Conservation (phyloP, 2,888 invertebrate species). For the Platerodrilus igneus region DNA sequence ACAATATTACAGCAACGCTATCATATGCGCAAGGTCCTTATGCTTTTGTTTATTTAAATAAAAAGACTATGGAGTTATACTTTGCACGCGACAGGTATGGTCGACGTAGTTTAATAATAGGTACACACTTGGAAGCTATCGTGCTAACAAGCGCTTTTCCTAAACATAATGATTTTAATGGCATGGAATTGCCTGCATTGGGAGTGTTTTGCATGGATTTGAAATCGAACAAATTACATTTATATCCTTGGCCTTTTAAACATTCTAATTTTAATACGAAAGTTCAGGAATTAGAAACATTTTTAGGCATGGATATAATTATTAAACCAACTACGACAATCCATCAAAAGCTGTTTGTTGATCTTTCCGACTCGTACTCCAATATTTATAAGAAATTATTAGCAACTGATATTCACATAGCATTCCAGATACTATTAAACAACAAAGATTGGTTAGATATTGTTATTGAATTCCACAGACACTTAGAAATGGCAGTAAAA, state of each 20-base stretch:
- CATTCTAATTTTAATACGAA: constrained; percentile 40
- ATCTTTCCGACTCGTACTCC: constrained; percentile 28
- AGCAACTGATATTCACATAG: constrained; percentile 37
- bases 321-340: constrained; percentile 8
- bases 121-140: constrained; percentile 46
- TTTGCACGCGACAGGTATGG: constrained; percentile 85
- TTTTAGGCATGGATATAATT: constrained; percentile 38
- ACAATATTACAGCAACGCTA: constrained; percentile 47
- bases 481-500: constrained; percentile 58
- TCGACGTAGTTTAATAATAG: constrained; percentile 73
- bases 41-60: constrained; percentile 73
- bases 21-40: constrained; percentile 73
- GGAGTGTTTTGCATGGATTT: constrained; percentile 56
- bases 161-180: constrained; percentile 52
- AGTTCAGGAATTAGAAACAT: constrained; percentile 40
- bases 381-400: constrained; percentile 31
- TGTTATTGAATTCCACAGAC: constrained; percentile 49
- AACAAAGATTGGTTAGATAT: constrained; percentile 39
- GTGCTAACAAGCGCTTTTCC: constrained; percentile 54
- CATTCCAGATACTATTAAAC: constrained; percentile 41
- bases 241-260: constrained; percentile 48
- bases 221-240: constrained; percentile 38
- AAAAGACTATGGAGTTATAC: constrained; percentile 56
- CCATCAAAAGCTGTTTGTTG: no score
- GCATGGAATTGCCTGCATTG: constrained; percentile 60